These are phyloP conservation scores for Chydorus sphaericus DNA, from an alignment of 2,888 invertebrate species.

Conservation along the genomic window DNA sequence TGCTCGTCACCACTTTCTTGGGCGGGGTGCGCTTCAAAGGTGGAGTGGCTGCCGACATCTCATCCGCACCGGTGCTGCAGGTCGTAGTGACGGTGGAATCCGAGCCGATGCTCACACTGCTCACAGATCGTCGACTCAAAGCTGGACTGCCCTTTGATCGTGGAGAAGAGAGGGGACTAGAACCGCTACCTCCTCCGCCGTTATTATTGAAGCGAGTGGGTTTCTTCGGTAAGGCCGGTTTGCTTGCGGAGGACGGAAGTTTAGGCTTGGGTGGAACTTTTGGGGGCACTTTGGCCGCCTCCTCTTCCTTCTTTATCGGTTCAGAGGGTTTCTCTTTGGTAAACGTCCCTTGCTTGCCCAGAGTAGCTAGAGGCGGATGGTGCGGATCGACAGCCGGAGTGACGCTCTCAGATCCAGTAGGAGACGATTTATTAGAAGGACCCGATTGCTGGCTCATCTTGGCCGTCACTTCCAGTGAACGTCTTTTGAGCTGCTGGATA, in stretches of 20 bases:
- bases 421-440: neutral
- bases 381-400: neutral
- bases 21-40: slow-evolving; percentile 23
- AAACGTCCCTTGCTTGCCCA: slow-evolving; percentile 79
- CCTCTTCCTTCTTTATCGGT: slow-evolving; percentile 16
- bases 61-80: neutral
- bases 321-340: slow-evolving; percentile 51
- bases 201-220: slow-evolving; percentile 9
- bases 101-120: slow-evolving; percentile 43
- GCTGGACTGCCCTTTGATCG: slow-evolving; percentile 30
- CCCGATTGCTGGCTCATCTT: neutral
- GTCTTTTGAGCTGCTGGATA: neutral
- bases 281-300: slow-evolving; percentile 15
- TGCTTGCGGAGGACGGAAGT: slow-evolving; percentile 14
- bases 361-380: slow-evolving; percentile 27
- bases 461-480: neutral
- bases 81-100: slow-evolving; percentile 25
- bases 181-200: no score
- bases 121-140: slow-evolving; percentile 33
- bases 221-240: slow-evolving; percentile 16
- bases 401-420: neutral
- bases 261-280: slow-evolving; percentile 17
- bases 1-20: slow-evolving; percentile 51
- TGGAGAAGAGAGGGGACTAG: slow-evolving; percentile 23
- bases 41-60: neutral